Evolutionary conservation across 2,797 vertebrate species (phyloP).

Genomic region (Choloepus didactylus): DNA sequence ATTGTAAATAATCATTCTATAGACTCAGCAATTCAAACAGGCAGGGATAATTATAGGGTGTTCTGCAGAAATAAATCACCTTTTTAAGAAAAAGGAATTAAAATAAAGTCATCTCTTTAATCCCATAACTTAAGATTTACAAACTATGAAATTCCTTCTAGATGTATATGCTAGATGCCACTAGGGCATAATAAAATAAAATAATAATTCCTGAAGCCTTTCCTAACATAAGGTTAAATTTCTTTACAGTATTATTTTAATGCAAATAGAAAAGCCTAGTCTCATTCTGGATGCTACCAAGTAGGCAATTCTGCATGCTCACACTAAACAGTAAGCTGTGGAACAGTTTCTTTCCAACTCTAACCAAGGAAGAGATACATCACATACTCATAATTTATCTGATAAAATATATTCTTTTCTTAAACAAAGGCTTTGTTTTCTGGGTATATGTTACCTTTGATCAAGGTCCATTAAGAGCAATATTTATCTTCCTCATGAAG

Average conservation of each 20-base stretch:
- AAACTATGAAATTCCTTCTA: background rate
- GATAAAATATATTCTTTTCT: background rate
- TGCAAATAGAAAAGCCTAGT: background rate
- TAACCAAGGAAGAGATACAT: background rate
- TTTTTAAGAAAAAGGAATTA: constrained; percentile 26
- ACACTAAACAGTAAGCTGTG: background rate
- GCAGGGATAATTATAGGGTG: constrained; percentile 26
- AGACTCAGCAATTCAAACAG: constrained; percentile 1
- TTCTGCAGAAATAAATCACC: constrained; percentile 42
- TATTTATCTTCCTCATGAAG: constrained; percentile 49
- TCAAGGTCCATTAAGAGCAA: background rate
- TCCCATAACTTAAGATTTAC: constrained; percentile 25
- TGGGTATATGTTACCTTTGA: background rate
- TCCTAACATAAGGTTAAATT: constrained; percentile 10
- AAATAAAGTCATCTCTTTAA: constrained; percentile 1
- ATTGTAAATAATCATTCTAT: constrained; percentile 24
- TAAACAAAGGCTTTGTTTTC: constrained; percentile 2
- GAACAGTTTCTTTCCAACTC: background rate
- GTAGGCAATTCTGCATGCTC: background rate
- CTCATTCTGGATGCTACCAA: background rate
- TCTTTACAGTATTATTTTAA: constrained; percentile 40
- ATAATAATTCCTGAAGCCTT: background rate
- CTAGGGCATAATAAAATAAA: constrained; percentile 28
- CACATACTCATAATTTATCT: background rate
- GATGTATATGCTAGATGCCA: background rate